Base-by-base conservation (phyloP, 2,113 vertebrate species). In the Australoheros scitulus region DNA sequence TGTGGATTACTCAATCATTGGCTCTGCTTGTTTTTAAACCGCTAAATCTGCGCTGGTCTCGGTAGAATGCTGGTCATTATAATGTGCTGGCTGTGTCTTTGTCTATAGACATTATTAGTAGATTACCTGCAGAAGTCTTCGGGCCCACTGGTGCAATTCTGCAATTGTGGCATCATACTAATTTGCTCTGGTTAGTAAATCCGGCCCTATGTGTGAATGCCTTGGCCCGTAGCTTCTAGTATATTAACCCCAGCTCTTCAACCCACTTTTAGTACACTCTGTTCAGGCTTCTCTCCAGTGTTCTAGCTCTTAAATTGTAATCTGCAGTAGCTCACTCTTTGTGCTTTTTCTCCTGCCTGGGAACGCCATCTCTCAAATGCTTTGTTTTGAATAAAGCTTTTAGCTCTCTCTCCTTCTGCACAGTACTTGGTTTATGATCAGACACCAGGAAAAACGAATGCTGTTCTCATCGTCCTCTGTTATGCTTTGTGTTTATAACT, bases 241-340 rank as follows among this genome's bases (percentile, higher is more conserved):
- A 70, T 17, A 50, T 50, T 0, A 70, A 0, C 24, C 3, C 10
- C 65, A 29, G 24, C 43, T 70, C 24, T 50, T 50, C 64, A 47
- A 26, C 22, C 41, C 64, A 68, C 14, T 0, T 50, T 70, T 47
- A 47, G 15, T 15, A 14, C 41, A 43, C 43, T 50, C 41, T 20
- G 9, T 50, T 70, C 24, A 1, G 5, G 5, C 0, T 0, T 0
- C 47, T 17, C 15, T 17, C 15, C 47, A 52, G 47, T 18, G 43
- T 47, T 52, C 6, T 18, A 55, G 17, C 50, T 3, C 43, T 50
- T 6, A 17, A 15, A 11, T 13, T 17, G 15, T 50, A 50, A 50
- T 50, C 47, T 15, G 5, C 5, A 50, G 47, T 17, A 6, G 2
- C 6, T 50, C 47, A 17, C 47, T 50, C 47, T 17, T 17, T 50